These are phyloP conservation scores for Elmis aenea DNA, from an alignment of 2,888 invertebrate genomes.

Conservation along the genomic window DNA sequence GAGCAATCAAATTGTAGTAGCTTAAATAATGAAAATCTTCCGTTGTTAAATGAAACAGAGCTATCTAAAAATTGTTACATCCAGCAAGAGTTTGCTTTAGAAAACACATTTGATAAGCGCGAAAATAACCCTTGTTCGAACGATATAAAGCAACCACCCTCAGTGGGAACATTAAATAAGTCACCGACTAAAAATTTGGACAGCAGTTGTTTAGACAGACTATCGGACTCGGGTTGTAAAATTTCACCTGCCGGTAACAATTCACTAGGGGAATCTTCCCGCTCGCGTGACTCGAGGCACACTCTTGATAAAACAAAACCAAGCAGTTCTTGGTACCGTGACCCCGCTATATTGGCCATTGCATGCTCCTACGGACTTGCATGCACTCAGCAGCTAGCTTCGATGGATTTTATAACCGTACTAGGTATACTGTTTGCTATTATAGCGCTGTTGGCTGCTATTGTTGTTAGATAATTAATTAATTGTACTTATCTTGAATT, in stretches of 20 bases:
- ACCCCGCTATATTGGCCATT: slow-evolving; percentile 63
- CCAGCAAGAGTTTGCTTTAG: no score
- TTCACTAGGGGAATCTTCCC: neutral
- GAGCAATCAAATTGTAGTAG: neutral
- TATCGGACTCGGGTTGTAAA: no score
- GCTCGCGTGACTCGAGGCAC: slow-evolving; percentile 24
- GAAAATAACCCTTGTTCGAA: neutral
- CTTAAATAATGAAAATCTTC: neutral
- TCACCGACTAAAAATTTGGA: neutral
- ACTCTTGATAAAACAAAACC: slow-evolving; percentile 22
- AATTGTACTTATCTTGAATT: slow-evolving; percentile 6
- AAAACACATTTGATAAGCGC: no score
- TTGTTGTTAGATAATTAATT: slow-evolving; percentile 48
- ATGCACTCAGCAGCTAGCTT: slow-evolving; percentile 65
- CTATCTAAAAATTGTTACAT: no score
- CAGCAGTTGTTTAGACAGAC: no score
- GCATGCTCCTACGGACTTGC: slow-evolving; percentile 73
- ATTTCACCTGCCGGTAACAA: neutral
- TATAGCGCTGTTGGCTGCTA: slow-evolving; percentile 65
- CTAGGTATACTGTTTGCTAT: slow-evolving; percentile 71
- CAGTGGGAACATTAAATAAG: neutral
- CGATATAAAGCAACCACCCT: neutral
- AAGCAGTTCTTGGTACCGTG: slow-evolving; percentile 51
- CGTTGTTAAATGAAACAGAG: no score
- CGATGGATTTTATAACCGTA: slow-evolving; percentile 69